These are phyloP conservation scores for Microplitis mediator DNA, from an alignment of 1,140 invertebrate genomes.

Conservation along the genomic window DNA sequence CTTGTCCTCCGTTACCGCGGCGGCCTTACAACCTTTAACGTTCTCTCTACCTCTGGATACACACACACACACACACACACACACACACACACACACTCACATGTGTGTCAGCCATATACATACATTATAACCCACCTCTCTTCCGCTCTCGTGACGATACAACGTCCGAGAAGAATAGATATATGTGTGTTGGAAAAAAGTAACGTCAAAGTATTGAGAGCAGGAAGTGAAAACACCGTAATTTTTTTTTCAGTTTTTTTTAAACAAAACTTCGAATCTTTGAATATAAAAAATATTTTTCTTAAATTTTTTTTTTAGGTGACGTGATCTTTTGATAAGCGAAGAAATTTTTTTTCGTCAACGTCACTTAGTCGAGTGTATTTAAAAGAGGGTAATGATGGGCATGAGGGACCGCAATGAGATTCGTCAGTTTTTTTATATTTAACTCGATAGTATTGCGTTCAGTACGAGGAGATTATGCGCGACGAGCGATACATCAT, in stretches of 20 bases:
- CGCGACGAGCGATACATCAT: constrained; percentile 44
- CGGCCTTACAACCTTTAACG: constrained; percentile 9
- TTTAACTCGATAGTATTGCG: too few relatives aligned
- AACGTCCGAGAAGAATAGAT: constrained; percentile 46
- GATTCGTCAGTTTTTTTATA: neutral
- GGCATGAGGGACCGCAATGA: neutral
- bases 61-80: neutral
- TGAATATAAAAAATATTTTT: neutral
- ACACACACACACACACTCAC: neutral
- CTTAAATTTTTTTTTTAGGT: too few relatives aligned
- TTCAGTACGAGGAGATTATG: neutral
- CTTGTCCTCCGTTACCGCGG: constrained; percentile 7
- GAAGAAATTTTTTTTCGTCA: too few relatives aligned
- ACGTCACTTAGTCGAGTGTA: too few relatives aligned
- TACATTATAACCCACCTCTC: constrained; percentile 25
- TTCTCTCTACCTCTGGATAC: neutral
- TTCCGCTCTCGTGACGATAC: constrained; percentile 41
- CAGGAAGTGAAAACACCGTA: neutral
- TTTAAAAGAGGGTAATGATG: too few relatives aligned
- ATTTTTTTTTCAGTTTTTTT: neutral
- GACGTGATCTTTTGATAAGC: too few relatives aligned
- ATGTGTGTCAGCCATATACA: neutral
- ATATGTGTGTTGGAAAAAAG: constrained; percentile 16
- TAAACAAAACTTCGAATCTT: neutral
- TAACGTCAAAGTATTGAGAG: neutral